These are phyloP conservation scores for Euzophera pinguis DNA, from an alignment of 2,888 invertebrate genomes.

Conservation along the genomic window DNA sequence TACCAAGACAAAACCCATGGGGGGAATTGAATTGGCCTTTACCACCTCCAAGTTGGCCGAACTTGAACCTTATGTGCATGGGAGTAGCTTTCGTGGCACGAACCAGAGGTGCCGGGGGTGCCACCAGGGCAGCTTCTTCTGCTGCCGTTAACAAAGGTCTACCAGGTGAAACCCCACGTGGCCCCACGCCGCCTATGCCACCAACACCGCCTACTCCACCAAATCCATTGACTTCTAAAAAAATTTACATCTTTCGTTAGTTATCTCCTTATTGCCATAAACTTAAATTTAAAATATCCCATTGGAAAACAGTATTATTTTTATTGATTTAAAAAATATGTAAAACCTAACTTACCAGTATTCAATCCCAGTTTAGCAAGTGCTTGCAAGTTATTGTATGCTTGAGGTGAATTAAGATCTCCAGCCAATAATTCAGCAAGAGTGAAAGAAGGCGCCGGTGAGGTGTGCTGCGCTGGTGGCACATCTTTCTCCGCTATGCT, in stretches of 20 bases:
- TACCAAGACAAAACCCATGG: slow-evolving; percentile 97
- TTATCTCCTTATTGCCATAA: too few relatives aligned
- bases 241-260: slow-evolving; percentile 11
- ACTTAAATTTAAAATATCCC: too few relatives aligned
- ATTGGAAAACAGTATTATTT: too few relatives aligned
- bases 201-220: slow-evolving; percentile 61
- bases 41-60: slow-evolving; percentile 94
- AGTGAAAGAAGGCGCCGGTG: slow-evolving; percentile 84
- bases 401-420: slow-evolving; percentile 84
- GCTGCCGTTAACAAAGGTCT: slow-evolving; percentile 64
- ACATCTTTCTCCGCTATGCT: slow-evolving; percentile 87
- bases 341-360: slow-evolving; percentile 73
- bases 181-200: slow-evolving; percentile 71
- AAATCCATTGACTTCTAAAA: slow-evolving; percentile 72
- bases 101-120: slow-evolving; percentile 74
- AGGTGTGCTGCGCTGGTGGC: slow-evolving; percentile 75
- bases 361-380: slow-evolving; percentile 91
- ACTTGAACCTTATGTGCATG: slow-evolving; percentile 95
- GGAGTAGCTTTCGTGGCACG: slow-evolving; percentile 87
- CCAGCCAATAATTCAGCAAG: slow-evolving; percentile 88
- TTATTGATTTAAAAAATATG: background rate
- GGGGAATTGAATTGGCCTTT: slow-evolving; percentile 98
- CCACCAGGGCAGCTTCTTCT: slow-evolving; percentile 66
- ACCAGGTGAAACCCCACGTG: slow-evolving; percentile 76
- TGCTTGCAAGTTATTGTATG: slow-evolving; percentile 93